These are phyloP conservation scores for Umimayanthus chanpuru DNA, from an alignment of 92 coral and sea anemone species.

Conservation along the genomic window DNA sequence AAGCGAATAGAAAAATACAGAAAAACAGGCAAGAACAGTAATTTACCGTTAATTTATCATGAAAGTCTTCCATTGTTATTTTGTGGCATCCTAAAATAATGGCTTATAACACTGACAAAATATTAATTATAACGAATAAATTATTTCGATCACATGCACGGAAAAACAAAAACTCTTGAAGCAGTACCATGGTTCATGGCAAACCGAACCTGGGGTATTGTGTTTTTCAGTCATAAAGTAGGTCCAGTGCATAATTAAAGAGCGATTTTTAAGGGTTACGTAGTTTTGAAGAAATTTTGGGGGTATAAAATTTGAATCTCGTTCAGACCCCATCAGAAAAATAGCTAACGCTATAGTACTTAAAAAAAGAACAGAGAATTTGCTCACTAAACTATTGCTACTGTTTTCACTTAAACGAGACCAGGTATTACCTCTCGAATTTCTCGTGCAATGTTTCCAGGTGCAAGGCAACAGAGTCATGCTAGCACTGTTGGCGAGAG, in stretches of 20 bases:
- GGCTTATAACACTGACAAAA: neutral
- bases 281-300: too few relatives aligned
- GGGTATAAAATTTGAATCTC: too few relatives aligned
- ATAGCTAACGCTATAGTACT: neutral
- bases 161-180: too few relatives aligned
- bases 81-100: slow-evolving; percentile 56
- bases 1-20: too few relatives aligned
- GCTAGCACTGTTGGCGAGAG: slow-evolving; percentile 47
- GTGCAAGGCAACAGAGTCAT: slow-evolving; percentile 44
- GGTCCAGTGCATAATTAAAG: too few relatives aligned
- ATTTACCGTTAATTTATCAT: too few relatives aligned
- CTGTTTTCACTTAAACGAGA: slow-evolving; percentile 5
- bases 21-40: too few relatives aligned
- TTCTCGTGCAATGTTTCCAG: slow-evolving; percentile 54
- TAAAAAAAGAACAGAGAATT: neutral
- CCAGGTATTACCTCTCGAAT: slow-evolving; percentile 49
- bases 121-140: too few relatives aligned
- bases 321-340: neutral
- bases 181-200: too few relatives aligned
- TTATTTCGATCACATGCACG: neutral
- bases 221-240: too few relatives aligned
- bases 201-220: too few relatives aligned
- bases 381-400: neutral
- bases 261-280: too few relatives aligned
- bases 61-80: slow-evolving; percentile 56